Evolutionary conservation across 2,797 vertebrate species (phyloP), one percentile per base, ranked within the genome.

Genomic region (Ammospiza maritima): DNA sequence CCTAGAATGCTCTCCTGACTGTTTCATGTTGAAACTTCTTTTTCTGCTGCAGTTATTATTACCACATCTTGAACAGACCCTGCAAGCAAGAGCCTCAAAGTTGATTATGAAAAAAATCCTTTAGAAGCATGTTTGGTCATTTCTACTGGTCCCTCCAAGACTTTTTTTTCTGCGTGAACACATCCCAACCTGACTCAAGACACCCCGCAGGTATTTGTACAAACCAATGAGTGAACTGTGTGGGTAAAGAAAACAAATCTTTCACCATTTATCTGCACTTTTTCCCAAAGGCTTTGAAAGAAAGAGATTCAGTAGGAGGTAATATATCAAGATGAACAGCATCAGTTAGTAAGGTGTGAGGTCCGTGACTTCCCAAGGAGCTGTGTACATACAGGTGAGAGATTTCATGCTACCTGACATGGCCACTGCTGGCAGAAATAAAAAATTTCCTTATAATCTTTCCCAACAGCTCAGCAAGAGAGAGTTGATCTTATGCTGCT

Each of bases 281-380:
- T 67, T 29, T 23, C 73, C 60, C 81, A 57, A 71, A 73, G 74
- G 71, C 42, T 89, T 89, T 74, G 61, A 85, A 96, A 73, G 57
- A 90, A n/a, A 91, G 2, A 86, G 60, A 60, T 93, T 90, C 71
- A 48, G 64, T 44, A 87, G 45, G 72, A 88, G 69, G 85, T 78
- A 86, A 93, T 93, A 74, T 48, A 94, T 93, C 75, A 92, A 88
- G 74, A 92, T 83, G 86, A 96, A 69, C 44, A 57, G 62, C 78
- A 75, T 76, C 75, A 51, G 84, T 78, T 78, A 75, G 72, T 2
- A 6, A 96, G 58, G 75, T 94, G 84, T 93, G 95, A 94, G 77
- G 80, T 75, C 86, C 0, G 0, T 75, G 90, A 80, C 81, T 92
- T 97, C 87, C 81, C n/a, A 61, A 61, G 82, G 66, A 93, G 69